Base-by-base conservation (phyloP, 2,113 vertebrate genomes). In the Montifringilla adamsi region DNA sequence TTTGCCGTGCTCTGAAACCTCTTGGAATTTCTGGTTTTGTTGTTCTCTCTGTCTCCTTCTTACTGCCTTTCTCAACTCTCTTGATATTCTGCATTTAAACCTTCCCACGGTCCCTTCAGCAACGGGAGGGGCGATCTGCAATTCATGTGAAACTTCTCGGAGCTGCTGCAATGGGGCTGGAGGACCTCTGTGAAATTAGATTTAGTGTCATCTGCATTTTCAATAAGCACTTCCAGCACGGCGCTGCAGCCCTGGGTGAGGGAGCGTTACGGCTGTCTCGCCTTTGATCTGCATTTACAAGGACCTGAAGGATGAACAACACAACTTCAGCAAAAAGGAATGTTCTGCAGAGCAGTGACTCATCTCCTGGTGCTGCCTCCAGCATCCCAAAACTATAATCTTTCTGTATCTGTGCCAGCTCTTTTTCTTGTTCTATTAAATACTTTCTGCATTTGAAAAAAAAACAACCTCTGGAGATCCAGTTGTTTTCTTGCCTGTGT, bases 211-310 rank as follows among this genome's bases (percentile, higher is more conserved):
- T 52, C 92, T 93, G 90, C 84, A 60, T 96, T 64, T 75, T 27
- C 93, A 70, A 78, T 10, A 13, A 87, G 55, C 35, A 1, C 59
- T 86, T 47, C 53, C 93, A 90, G 75, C 24, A 8, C 75, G 27
- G 33, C 23, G 21, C 94, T 67, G 63, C 86, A 74, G 76, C 23
- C 15, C 84, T 23, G 37, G 9, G 35, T 81, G 56, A 95, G 76
- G 77, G 56, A 87, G 64, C 59, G 18, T 59, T 63, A 7, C 7
- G 0, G 20, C 74, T 63, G 60, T 39, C 60, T 91, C 35, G 26
- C 44, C 93, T 94, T 96, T 96, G 92, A 95, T 95, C 90, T 75
- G 84, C 44, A 52, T 91, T 96, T 94, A 84, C 47, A 15, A 87
- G 66, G 15, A 35, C 47, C 74, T 22, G 11, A 37, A 70, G 81